Evolutionary conservation across 2,113 vertebrate genomes (phyloP).

Genomic region (Panthera uncia): DNA sequence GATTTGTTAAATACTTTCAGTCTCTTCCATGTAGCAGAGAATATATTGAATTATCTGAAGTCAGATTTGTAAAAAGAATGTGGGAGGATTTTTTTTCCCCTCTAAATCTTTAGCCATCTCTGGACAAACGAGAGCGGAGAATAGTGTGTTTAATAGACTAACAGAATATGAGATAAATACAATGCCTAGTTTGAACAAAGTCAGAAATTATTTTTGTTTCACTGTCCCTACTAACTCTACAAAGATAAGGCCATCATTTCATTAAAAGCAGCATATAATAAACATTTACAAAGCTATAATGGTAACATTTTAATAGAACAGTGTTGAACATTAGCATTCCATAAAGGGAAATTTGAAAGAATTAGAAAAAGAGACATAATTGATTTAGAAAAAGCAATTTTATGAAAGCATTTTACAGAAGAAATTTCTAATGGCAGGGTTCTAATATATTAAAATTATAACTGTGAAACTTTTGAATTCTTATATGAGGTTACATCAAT

Average conservation of each 20-base stretch:
- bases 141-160: background rate
- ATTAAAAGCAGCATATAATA: background rate
- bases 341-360: background rate
- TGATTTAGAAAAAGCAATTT: background rate
- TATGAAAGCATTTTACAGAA: background rate
- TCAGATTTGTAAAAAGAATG: background rate
- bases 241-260: background rate
- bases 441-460: background rate
- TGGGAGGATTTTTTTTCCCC: background rate
- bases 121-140: background rate
- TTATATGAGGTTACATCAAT: background rate
- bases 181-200: background rate
- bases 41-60: background rate
- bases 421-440: background rate
- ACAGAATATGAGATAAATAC: background rate
- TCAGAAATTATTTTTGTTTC: background rate
- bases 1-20: background rate
- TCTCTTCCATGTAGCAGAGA: background rate
- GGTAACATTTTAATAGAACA: background rate
- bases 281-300: background rate
- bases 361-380: background rate
- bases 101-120: background rate
- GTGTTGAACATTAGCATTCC: background rate
- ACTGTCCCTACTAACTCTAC: background rate
- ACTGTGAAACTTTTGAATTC: background rate